These are phyloP conservation scores for Falco berigora DNA, from an alignment of 2,797 vertebrate species.

Conservation along the genomic window DNA sequence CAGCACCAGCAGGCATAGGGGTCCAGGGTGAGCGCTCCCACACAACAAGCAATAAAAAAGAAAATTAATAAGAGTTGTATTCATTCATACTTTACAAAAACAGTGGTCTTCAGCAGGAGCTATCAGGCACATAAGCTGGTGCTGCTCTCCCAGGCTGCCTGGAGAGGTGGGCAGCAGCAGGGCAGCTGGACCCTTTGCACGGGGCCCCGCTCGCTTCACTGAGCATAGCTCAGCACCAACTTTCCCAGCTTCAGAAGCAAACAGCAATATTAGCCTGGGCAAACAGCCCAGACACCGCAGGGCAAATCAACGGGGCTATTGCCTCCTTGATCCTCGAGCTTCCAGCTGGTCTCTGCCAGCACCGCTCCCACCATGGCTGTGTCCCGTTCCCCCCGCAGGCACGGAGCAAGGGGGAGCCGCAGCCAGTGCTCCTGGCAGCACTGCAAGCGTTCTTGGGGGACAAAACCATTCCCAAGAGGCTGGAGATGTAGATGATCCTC, in stretches of 20 bases:
- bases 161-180: neutral
- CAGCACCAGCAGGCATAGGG: neutral
- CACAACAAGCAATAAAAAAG: neutral
- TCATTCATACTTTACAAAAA: neutral
- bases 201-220: neutral
- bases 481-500: neutral
- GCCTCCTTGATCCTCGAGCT: neutral
- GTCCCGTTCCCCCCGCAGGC: neutral
- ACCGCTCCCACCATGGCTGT: fast-evolving
- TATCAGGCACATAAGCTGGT: fast-evolving
- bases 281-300: neutral
- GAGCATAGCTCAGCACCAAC: fast-evolving
- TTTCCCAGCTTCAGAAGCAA: neutral
- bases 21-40: neutral
- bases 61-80: fast-evolving
- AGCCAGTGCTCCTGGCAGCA: neutral
- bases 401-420: too few species aligned
- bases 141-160: neutral
- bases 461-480: neutral
- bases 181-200: neutral
- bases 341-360: neutral
- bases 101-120: neutral
- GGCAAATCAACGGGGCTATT: fast-evolving
- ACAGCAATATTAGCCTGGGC: neutral
- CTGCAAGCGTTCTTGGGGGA: neutral